phyloP scores from a whole-genome alignment of 1,140 invertebrate genomes.

The Polyergus mexicanus region DNA sequence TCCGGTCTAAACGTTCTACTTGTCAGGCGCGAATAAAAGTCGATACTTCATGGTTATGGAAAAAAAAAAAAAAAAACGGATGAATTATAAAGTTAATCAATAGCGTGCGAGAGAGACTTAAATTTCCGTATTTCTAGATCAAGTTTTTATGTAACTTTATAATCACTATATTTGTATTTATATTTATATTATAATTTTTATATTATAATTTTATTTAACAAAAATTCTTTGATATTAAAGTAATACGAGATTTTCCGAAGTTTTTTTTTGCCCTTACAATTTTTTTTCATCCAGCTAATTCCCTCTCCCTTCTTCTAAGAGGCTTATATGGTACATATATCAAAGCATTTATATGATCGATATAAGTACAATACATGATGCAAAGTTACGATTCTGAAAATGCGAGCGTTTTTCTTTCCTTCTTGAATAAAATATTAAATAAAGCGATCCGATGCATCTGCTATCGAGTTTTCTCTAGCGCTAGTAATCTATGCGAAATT shows the following conservation, averaged over 20 bases:
- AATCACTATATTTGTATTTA: background rate
- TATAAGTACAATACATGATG: background rate
- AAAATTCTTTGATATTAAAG: background rate
- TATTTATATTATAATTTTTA: background rate
- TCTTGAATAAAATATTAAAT: slow-evolving; percentile 30
- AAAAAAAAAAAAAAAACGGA: background rate
- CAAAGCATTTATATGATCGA: no score
- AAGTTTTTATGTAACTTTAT: background rate
- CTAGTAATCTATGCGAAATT: slow-evolving; percentile 54
- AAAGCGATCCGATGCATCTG: slow-evolving; percentile 28
- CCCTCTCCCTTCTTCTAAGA: no score
- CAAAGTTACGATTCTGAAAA: background rate
- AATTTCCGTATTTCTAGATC: background rate
- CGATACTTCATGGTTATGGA: background rate
- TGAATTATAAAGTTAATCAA: slow-evolving; percentile 1
- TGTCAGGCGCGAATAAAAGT: background rate
- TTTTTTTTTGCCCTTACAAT: no score
- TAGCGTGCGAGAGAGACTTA: background rate
- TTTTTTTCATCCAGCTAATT: no score
- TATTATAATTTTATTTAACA: background rate
- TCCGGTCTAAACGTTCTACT: background rate
- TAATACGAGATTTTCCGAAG: no score
- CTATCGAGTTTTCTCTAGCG: slow-evolving; percentile 8
- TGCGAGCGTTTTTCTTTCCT: background rate
- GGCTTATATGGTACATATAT: no score